Percentiles rank a stretch among this genome's conserved stretches.
These are phyloP conservation scores for Chaetura pelagica DNA, from an alignment of 2,113 vertebrate genomes.

Conservation along the genomic window DNA sequence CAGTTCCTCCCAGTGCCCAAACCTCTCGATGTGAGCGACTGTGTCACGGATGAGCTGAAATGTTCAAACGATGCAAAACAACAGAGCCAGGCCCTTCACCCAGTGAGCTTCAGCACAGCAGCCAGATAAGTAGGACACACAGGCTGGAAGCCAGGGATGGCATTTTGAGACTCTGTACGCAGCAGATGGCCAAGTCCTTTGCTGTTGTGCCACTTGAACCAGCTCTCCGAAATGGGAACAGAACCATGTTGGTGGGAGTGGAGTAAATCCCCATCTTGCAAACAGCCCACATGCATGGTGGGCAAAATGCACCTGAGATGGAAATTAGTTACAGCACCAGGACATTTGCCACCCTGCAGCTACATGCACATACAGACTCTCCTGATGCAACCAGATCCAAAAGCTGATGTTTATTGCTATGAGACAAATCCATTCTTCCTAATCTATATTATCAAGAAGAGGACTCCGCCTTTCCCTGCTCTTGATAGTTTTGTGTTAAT, in stretches of 20 bases:
- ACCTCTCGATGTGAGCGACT: neutral
- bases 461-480: neutral
- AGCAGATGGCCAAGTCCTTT: neutral
- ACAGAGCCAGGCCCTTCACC: neutral
- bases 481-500: neutral
- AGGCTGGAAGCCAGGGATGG: neutral
- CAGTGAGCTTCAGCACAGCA: neutral
- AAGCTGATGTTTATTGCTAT: neutral
- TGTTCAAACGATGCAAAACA: neutral
- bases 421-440: neutral
- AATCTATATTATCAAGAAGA: neutral
- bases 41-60: neutral
- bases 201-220: neutral
- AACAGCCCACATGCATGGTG: neutral
- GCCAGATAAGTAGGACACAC: neutral
- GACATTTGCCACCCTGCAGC: fast-evolving
- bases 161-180: neutral
- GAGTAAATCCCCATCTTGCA: neutral
- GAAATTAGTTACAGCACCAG: neutral
- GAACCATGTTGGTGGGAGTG: neutral
- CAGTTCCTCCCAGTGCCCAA: neutral
- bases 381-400: neutral
- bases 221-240: neutral
- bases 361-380: fast-evolving
- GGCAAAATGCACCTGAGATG: neutral